phyloP scores from a whole-genome alignment of 2,797 vertebrate genomes.

The Benthosema pterotum region DNA sequence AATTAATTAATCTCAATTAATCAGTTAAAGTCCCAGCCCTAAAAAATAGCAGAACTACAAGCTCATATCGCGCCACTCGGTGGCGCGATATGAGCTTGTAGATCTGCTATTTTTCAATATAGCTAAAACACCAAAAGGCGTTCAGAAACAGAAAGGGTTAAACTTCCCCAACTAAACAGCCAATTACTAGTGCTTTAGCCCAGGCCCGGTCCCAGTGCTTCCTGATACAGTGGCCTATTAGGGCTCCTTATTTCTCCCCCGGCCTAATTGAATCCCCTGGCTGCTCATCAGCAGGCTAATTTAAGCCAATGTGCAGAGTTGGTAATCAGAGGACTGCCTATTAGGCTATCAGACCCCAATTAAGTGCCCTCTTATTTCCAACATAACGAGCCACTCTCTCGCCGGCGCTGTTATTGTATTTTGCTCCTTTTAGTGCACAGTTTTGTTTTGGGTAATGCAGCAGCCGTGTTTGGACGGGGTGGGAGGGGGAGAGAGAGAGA shows the following conservation, averaged over 20 bases:
- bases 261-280: constrained; percentile 83
- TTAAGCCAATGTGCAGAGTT: constrained; percentile 80
- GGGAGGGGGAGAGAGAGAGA: neutral
- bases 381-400: constrained; percentile 77
- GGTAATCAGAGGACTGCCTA: constrained; percentile 80
- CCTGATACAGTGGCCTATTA: constrained; percentile 79
- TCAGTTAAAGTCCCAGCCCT: no score
- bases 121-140: no score
- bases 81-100: no score
- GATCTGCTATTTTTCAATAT: no score
- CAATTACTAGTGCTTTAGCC: constrained; percentile 74
- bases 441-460: constrained; percentile 70
- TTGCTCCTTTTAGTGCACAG: constrained; percentile 59
- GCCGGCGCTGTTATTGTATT: constrained; percentile 73
- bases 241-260: constrained; percentile 75
- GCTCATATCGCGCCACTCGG: no score
- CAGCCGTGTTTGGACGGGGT: constrained; percentile 54
- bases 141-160: constrained; percentile 20
- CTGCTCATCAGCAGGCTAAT: constrained; percentile 82
- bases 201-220: constrained; percentile 71
- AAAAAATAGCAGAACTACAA: no score
- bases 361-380: constrained; percentile 80
- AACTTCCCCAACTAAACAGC: constrained; percentile 80
- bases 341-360: constrained; percentile 79
- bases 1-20: no score